phyloP scores from a whole-genome alignment of 2,797 vertebrate genomes.

The Paguma larvata region DNA sequence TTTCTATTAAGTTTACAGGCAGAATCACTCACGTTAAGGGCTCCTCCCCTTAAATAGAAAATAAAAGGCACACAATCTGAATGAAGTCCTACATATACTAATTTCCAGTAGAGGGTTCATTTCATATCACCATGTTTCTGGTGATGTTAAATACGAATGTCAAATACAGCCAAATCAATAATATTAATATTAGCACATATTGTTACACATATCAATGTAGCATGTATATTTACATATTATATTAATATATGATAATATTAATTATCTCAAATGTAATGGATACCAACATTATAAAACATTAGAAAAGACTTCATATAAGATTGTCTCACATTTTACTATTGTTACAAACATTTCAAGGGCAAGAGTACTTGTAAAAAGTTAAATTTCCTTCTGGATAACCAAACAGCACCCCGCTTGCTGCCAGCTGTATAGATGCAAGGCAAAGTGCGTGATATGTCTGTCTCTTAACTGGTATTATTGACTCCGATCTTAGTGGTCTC shows the following conservation, averaged over 20 bases:
- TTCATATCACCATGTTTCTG: not conserved
- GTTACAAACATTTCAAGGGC: conserved; percentile 21
- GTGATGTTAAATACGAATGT: not conserved
- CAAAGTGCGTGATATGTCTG: not conserved
- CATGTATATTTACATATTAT: not conserved
- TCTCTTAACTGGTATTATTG: not conserved
- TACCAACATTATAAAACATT: not conserved
- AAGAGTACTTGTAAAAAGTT: not conserved
- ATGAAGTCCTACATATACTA: not conserved
- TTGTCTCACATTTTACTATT: not conserved
- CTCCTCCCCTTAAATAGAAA: not conserved
- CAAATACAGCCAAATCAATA: not conserved
- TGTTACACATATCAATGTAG: not conserved
- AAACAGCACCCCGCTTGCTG: not conserved
- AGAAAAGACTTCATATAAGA: not conserved
- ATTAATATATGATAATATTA: not conserved
- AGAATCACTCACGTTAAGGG: not conserved
- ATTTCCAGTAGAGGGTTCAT: not conserved
- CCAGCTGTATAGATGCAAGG: not conserved
- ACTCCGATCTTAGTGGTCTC: not conserved
- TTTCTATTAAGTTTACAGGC: not conserved
- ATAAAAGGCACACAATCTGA: not conserved
- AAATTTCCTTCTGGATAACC: not conserved
- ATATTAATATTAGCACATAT: not conserved
- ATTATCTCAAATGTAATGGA: not conserved